Evolutionary conservation across 2,797 vertebrate genomes (phyloP).

Genomic region (Rhyacichthys aspro): DNA sequence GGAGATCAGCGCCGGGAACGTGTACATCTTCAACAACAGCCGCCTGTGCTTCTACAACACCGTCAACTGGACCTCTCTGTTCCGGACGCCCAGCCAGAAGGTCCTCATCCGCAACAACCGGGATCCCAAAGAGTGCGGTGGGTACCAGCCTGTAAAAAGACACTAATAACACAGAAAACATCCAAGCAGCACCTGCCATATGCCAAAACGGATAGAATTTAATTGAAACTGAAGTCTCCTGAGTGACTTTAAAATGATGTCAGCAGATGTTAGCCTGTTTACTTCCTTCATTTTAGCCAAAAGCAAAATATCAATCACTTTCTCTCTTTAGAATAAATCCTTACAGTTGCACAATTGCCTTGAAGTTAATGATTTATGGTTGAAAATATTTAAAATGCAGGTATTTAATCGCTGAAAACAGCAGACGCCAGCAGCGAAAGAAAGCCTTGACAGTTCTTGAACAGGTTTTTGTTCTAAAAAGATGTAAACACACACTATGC

Average conservation of each 20-base stretch:
- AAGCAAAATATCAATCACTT: constrained; percentile 9
- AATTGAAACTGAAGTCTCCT: background rate
- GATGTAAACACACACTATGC: no score
- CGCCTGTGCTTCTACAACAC: constrained; percentile 97
- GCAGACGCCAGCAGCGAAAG: background rate
- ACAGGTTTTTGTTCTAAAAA: no score
- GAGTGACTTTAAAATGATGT: background rate
- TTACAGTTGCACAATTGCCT: background rate
- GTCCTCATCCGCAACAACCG: constrained; percentile 90
- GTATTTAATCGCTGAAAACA: background rate
- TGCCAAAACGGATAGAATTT: background rate
- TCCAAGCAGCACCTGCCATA: background rate
- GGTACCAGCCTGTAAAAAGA: constrained; percentile 66
- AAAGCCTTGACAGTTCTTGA: no score
- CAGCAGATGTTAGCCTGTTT: background rate
- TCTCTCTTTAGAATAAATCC: background rate
- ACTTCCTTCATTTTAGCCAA: background rate
- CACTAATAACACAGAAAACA: background rate
- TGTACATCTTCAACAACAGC: constrained; percentile 97
- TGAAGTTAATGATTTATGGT: constrained; percentile 8
- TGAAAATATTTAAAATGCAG: background rate
- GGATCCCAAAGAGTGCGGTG: constrained; percentile 92
- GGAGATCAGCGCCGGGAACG: constrained; percentile 97
- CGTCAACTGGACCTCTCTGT: constrained; percentile 95
- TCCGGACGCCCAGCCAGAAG: constrained; percentile 89